Evolutionary conservation across 2,888 invertebrate species (phyloP), one percentile per base, ranked within the genome.

Genomic region (Orthonychiurus folsomi): DNA sequence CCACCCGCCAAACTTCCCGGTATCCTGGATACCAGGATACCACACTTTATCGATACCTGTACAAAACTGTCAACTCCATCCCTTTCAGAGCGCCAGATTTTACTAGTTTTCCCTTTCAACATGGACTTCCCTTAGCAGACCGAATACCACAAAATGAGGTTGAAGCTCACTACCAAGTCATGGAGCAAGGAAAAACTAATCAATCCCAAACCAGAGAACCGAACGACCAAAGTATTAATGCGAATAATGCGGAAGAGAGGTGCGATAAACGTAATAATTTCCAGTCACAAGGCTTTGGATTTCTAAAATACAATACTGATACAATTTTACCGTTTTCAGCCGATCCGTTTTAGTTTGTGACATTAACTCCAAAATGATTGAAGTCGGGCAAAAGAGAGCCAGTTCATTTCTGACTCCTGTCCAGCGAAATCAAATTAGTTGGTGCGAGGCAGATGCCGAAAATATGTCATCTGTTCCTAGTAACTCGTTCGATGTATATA

Each of bases 351-450:
- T 89, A 0, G 84, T 92, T 0, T 84, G 86, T 72, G 99, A 99
- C 77, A 95, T 99, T 69, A 99, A 91, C 78, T 83, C 88, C 70
- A 84, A 88, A 65, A 99, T 99, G 99, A 77, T 99, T 58, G 85
- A 93, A 73, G 93, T 95, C 3, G 97, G 99, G 1, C 84, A 86
- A 78, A 75, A 79, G 47, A 82, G 91, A 75, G 89, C 93, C 0
- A 63, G 80, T 82, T 57, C 78, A 83, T 57, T 85, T 85, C 25
- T 82, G 81, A 69, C 79, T 79, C 26, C 64, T 63, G 54, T 67
- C 69, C 70, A 72, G 67, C 48, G 54, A 60, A 54, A 59, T 12
- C 58, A 69, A 53, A 72, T 78, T 1, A 73, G 73, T 1, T 85
- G 83, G 82, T 65, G 81, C 2, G 76, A 78, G 75, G 93, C 87